A percentile compares a stretch with the other conserved stretches of the same genome.
Evolutionary conservation across 2,888 invertebrate genomes (phyloP).

Genomic region (Athalia rosae): DNA sequence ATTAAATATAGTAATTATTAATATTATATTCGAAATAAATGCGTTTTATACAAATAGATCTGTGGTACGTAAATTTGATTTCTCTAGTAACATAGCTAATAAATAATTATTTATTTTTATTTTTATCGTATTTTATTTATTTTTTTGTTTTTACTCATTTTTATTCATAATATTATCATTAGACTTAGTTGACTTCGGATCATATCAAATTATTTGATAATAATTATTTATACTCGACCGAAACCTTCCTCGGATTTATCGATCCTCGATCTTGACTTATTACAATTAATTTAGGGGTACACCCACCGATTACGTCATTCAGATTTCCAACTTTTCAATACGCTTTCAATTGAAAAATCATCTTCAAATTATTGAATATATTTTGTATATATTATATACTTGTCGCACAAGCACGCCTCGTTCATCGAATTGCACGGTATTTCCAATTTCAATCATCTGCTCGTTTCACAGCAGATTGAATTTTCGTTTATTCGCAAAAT

Average conservation of each 20-base stretch:
- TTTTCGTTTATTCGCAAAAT: constrained; percentile 1
- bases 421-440: too few species aligned
- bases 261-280: constrained; percentile 25
- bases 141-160: constrained; percentile 51
- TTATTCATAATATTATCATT: constrained; percentile 48
- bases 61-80: constrained; percentile 64
- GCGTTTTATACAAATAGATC: constrained; percentile 66
- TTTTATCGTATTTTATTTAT: too few species aligned
- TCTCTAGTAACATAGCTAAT: constrained; percentile 62
- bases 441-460: too few species aligned
- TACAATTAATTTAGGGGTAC: background rate
- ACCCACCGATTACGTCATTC: constrained; percentile 10
- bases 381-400: background rate
- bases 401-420: background rate
- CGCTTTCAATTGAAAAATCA: constrained; percentile 12
- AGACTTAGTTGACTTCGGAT: constrained; percentile 55
- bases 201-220: constrained; percentile 59
- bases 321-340: background rate
- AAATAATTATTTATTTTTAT: constrained; percentile 60
- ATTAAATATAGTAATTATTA: constrained; percentile 51
- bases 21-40: constrained; percentile 57
- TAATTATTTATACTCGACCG: constrained; percentile 50
- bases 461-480: background rate
- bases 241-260: constrained; percentile 49
- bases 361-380: background rate